Evolutionary conservation across 2,113 vertebrate species (phyloP), one percentile per base, ranked within the genome.

Genomic region (Mus pahari): DNA sequence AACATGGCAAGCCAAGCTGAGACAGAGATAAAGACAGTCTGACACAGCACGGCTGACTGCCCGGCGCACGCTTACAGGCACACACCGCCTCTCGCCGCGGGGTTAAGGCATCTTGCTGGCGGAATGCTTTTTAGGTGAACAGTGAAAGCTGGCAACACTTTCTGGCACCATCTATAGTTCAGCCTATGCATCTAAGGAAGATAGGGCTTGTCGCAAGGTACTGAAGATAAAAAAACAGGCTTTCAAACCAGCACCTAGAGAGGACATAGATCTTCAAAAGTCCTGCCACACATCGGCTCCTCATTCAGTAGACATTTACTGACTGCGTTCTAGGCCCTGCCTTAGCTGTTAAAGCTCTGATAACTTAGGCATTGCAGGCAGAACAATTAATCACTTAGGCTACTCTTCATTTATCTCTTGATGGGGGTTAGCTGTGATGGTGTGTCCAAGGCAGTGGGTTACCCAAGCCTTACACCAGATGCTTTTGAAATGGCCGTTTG

Each of bases 1-100:
- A 28, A 97, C 84, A 17, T 45, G 31, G 90, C 84, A 82, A 96
- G 26, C 86, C 77, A 78, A 93, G 94, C 64, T 87, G n/a, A 74
- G 87, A 93, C 89, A 82, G 86, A 74, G 53, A 93, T 95, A 90
- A 94, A 92, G 92, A 86, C 83, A 84, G 58, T 14, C 50, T 48
- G 84, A 90, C 90, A 93, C 84, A 94, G 58, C n/a, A 48, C 70
- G 87, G 79, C 50, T 83, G 45, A 48, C 66, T 84, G n/a, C 74
- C 87, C 87, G 20, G 60, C 22, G 31, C 5, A n/a, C 3, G 6
- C 87, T 10, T 11, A 20, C 22, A 70, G 55, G 74, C 83, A 26
- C 2, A 50, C 8, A 6, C 50, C 22, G 70, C 1, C 12, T 36
- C 48, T 48, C 48, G 16, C 16, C 4, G 31, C 13, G 10, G 45